phyloP scores from a whole-genome alignment of 2,113 vertebrate genomes.

The Pogona vitticeps region DNA sequence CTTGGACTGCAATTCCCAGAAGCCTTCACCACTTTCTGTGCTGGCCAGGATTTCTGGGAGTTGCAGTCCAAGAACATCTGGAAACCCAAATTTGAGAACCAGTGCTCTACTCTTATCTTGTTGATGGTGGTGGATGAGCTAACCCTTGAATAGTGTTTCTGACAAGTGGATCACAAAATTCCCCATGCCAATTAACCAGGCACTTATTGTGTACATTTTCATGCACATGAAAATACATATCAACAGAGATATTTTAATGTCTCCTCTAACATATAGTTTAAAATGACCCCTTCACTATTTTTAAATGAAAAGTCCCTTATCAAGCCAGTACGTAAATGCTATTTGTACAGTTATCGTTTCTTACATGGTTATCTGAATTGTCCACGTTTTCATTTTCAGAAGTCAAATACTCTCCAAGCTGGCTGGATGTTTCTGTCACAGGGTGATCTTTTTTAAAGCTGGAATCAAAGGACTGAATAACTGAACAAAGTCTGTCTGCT shows the following conservation, averaged over 20 bases:
- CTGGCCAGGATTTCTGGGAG: too few species aligned
- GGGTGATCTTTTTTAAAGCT: slow-evolving; percentile 22
- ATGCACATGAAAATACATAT: not conserved
- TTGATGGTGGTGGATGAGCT: too few species aligned
- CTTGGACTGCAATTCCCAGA: too few species aligned
- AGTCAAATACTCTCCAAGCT: slow-evolving; percentile 30
- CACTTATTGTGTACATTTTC: not conserved
- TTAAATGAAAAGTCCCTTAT: not conserved
- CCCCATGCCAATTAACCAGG: not conserved
- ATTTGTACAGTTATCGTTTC: slow-evolving; percentile 29
- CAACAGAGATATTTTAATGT: not conserved
- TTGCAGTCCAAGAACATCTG: too few species aligned
- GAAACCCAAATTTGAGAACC: too few species aligned
- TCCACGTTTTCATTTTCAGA: slow-evolving; percentile 25
- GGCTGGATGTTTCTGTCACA: slow-evolving; percentile 8
- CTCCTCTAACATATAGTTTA: not conserved
- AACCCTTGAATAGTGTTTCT: too few species aligned
- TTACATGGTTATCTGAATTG: slow-evolving; percentile 27
- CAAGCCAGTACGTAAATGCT: not conserved
- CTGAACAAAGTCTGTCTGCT: slow-evolving; percentile 34
- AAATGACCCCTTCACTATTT: not conserved
- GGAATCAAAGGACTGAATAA: slow-evolving; percentile 34
- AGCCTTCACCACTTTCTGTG: too few species aligned
- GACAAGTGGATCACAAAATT: not conserved
- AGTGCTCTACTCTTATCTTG: too few species aligned